Evolutionary conservation across 2,797 vertebrate species (phyloP), one percentile per base, ranked within the genome.

Genomic region (Danio albolineatus): DNA sequence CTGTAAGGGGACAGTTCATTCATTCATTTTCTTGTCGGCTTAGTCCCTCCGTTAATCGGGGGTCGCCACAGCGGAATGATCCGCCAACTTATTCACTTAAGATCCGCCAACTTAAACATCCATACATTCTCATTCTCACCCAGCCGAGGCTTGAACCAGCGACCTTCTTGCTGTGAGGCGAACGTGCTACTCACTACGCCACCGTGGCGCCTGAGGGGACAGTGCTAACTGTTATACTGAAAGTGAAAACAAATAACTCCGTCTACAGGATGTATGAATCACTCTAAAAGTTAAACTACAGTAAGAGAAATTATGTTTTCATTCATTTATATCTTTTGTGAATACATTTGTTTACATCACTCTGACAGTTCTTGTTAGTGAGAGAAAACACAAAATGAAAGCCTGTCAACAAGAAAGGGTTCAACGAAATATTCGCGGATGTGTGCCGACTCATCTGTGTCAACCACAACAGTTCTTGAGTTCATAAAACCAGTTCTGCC

Each of bases 401-500:
- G 16, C 10, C 6, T 60, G 43, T 73, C 43, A 38, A 49, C 51
- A 61, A 48, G 67, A 48, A n/a, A 71, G 10, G 5, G 9, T 38
- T 7, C 38, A 17, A 2, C 17, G 10, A 48, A 41, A 39, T 74
- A 39, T 48, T 48, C 4, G 62, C 36, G 0, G 43, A 48, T 78
- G 41, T 51, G 43, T 46, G 53, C 8, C 12, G 2, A 67, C 16
- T n/a, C n/a, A 69, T 48, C n/a, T 12, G 16, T 60, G 46, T 61
- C 67, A 78, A 70, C 28, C 38, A 73, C 21, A 64, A 65, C 71
- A 59, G 43, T 38, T 28, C 46, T 79, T 9, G 8, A 59, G 43
- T 73, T 57, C 43, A 67, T 39, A 21, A 74, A 80, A 80, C 78
- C 71, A 57, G 78, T 80, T 75, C 59, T 74, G 79, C 79, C 53